Conservation (phyloP, 2,797 vertebrate species). For the Danio choprae region DNA sequence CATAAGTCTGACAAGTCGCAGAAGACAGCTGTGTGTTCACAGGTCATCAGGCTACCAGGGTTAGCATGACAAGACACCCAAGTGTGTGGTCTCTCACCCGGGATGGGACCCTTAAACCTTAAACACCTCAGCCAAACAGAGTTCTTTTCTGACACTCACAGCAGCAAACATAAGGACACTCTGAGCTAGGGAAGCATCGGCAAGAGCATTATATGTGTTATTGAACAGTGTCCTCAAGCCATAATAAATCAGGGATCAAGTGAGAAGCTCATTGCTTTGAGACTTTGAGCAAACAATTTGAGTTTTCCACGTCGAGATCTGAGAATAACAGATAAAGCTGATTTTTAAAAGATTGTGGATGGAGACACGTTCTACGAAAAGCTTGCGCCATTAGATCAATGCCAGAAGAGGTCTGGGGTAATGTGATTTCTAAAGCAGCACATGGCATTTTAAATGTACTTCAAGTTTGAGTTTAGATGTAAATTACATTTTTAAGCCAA, state of each 20-base stretch:
- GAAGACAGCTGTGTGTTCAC: slow-evolving; percentile 21
- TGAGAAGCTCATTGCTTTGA: slow-evolving; percentile 22
- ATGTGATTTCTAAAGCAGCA: slow-evolving; percentile 12
- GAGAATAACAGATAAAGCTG: background rate
- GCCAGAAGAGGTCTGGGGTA: slow-evolving; percentile 8
- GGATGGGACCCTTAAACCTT: background rate
- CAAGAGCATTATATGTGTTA: slow-evolving; percentile 45
- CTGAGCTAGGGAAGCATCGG: slow-evolving; percentile 18
- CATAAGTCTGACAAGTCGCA: slow-evolving; percentile 4
- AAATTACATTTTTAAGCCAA: slow-evolving; percentile 36
- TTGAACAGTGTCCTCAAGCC: slow-evolving; percentile 34
- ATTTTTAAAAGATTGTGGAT: slow-evolving; percentile 1
- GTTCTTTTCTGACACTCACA: slow-evolving; percentile 17
- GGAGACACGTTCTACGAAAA: slow-evolving; percentile 3
- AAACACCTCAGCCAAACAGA: slow-evolving; percentile 20
- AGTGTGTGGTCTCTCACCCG: slow-evolving; percentile 12
- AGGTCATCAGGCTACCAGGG: slow-evolving; percentile 12
- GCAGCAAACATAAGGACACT: slow-evolving; percentile 28
- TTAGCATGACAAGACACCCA: background rate
- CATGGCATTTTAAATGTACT: slow-evolving; percentile 37
- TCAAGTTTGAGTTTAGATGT: slow-evolving; percentile 6
- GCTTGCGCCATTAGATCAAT: slow-evolving; percentile 11
- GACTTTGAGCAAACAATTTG: slow-evolving; percentile 53
- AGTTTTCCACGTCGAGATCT: slow-evolving; percentile 11
- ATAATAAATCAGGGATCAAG: slow-evolving; percentile 53